These are phyloP conservation scores for Diabrotica undecimpunctata DNA, from an alignment of 1,140 invertebrate genomes.

Conservation along the genomic window DNA sequence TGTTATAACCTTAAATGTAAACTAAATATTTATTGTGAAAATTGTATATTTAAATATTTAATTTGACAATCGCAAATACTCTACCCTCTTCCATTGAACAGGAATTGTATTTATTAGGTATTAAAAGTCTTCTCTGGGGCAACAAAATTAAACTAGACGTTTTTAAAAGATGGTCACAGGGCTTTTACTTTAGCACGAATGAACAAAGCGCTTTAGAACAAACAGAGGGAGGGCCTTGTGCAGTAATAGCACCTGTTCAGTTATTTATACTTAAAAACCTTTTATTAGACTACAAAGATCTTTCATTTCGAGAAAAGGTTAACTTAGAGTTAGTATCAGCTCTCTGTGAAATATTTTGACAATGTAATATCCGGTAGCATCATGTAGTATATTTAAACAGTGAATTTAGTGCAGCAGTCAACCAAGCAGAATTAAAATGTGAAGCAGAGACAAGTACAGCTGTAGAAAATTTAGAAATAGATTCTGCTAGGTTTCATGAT, in stretches of 20 bases:
- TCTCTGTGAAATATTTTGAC: conserved; percentile 54
- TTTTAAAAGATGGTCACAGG: conserved; percentile 86
- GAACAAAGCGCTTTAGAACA: conserved; percentile 89
- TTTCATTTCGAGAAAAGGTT: conserved; percentile 44
- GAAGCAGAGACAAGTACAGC: conserved; percentile 24
- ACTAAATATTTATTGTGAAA: conserved; percentile 10
- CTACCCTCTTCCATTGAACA: conserved; percentile 41
- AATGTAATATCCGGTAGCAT: conserved; percentile 40
- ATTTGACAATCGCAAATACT: conserved; percentile 40
- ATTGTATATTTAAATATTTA: conserved; percentile 16
- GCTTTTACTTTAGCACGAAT: conserved; percentile 81
- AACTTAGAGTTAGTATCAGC: conserved; percentile 60
- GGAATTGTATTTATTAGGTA: conserved; percentile 62
- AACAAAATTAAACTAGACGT: conserved; percentile 77
- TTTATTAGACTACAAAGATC: conserved; percentile 49
- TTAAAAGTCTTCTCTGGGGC: conserved; percentile 78
- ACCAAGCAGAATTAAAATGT: conserved; percentile 23
- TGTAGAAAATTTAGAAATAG: conserved; percentile 22
- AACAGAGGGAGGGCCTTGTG: conserved; percentile 87
- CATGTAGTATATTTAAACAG: conserved; percentile 38
- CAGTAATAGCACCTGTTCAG: conserved; percentile 88
- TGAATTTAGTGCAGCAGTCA: conserved; percentile 19
- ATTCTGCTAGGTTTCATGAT: conserved; percentile 58
- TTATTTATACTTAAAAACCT: conserved; percentile 82
- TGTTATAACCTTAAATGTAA: conserved; percentile 15